Base-by-base conservation (phyloP, 2,888 invertebrate genomes). In the Neoaliturus tenellus region DNA sequence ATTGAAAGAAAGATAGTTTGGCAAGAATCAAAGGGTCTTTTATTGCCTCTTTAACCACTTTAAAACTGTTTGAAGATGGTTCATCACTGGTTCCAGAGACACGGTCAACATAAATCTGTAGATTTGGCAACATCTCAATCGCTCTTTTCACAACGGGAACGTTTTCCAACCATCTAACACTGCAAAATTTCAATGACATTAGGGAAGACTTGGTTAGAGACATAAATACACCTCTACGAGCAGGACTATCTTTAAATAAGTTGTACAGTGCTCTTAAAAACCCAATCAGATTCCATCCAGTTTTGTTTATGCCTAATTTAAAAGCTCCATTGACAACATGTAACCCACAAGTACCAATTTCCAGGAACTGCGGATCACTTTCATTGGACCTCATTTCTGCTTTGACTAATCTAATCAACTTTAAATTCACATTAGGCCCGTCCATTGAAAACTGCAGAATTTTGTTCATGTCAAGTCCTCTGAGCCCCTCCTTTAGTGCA, bases 111-210 rank as follows among this genome's bases (percentile, higher is more conserved):
- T 83, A 84, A 51, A 39, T 69, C 44, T 80, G 81, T 25, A 85
- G 69, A 78, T 85, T 48, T 28, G 80, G 80, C 4, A 85, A 12
- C n/a, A 86, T 71, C 20, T 67, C 71, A 23, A 44, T 17, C 23
- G 83, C 86, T 69, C 86, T 51, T 69, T 80, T 67, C 25, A 75
- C 84, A 87, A 87, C 85, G 33, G 41, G 51, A 39, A 31, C 31
- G 33, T 86, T 86, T 25, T 85, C 80, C 23, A 85, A 23, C 86
- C 86, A 86, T 51, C 85, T 62, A 33, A 84, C 73, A n/a, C 78
- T 28, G 48, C 86, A 85, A 44, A 85, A 84, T 67, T 84, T 84
- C 69, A 82, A 25, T 48, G 85, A 84, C 41, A 86, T 81, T 75
- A 58, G 33, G 55, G 39, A 48, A 12, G 81, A 82, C 31, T 73